Percentiles rank a stretch among this genome's conserved stretches.
Evolutionary conservation across 2,113 vertebrate species (phyloP).

Genomic region (Hemiprocne comata): DNA sequence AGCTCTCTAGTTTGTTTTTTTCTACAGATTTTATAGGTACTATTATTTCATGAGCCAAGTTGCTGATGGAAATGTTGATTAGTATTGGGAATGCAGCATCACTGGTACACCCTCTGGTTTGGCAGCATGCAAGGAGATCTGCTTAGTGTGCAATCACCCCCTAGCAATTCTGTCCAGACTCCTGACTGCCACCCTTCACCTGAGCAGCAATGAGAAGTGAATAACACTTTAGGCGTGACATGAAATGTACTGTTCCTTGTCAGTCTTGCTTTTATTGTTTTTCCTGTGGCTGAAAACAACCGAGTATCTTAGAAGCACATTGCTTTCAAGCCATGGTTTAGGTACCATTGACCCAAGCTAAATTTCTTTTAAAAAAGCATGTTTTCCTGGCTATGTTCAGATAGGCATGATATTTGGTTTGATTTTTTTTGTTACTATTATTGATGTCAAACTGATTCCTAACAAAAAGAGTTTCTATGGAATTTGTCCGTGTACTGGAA

Average conservation of each 20-base stretch:
- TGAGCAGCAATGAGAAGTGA: neutral
- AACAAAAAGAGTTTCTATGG: neutral
- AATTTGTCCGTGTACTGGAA: neutral
- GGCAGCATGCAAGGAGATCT: fast-evolving
- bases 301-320: neutral
- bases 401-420: neutral
- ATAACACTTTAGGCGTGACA: neutral
- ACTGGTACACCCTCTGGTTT: neutral
- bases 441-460: neutral
- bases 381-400: neutral
- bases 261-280: neutral
- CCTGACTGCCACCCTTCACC: neutral
- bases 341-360: neutral
- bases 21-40: neutral
- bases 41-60: neutral
- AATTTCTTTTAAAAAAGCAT: neutral
- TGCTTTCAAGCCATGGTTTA: neutral
- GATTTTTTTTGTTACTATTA: neutral
- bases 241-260: neutral
- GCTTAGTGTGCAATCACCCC: neutral
- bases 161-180: neutral
- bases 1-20: neutral
- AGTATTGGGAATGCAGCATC: neutral
- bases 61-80: neutral
- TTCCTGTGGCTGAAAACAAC: neutral